A percentile compares a stretch with the other conserved stretches of the same genome.
Evolutionary conservation across 2,797 vertebrate species (phyloP).

Genomic region (Urosaurus nigricauda): DNA sequence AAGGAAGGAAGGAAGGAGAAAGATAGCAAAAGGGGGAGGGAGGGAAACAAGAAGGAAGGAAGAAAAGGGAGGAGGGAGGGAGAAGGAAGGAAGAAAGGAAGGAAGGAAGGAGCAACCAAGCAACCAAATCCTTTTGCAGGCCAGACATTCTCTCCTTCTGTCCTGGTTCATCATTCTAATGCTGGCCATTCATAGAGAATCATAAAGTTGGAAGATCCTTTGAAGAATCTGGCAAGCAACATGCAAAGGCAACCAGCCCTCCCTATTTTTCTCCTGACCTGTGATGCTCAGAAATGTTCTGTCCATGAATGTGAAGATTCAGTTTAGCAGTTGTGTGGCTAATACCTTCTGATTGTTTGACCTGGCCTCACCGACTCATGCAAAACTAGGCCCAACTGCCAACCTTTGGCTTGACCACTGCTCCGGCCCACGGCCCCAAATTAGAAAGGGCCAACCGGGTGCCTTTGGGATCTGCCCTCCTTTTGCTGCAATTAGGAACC

Average conservation of each 20-base stretch:
- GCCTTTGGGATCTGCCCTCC: neutral
- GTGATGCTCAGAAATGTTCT: neutral
- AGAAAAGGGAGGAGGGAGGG: too few relatives aligned
- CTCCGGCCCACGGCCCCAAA: conserved; percentile 2
- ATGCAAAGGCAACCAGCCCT: too few relatives aligned
- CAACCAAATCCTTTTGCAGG: too few relatives aligned
- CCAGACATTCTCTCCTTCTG: too few relatives aligned
- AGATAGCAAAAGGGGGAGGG: too few relatives aligned
- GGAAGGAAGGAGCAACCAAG: too few relatives aligned
- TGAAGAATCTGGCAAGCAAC: neutral
- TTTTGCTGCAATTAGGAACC: conserved; percentile 1
- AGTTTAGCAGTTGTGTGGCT: neutral
- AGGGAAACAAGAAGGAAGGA: too few relatives aligned
- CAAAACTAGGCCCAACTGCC: neutral
- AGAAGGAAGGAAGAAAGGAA: too few relatives aligned
- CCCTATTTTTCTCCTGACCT: neutral
- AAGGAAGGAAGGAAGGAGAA: too few relatives aligned
- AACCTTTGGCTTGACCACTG: neutral
- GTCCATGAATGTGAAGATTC: neutral
- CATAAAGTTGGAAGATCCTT: neutral
- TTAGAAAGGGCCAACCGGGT: neutral
- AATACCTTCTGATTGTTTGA: neutral
- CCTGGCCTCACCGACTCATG: neutral
- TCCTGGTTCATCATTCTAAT: too few relatives aligned
- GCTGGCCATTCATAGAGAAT: neutral